A percentile compares a stretch with the other conserved stretches of the same genome.
These are phyloP conservation scores for Eptatretus atami DNA, from an alignment of 2,797 vertebrate species.

Conservation along the genomic window DNA sequence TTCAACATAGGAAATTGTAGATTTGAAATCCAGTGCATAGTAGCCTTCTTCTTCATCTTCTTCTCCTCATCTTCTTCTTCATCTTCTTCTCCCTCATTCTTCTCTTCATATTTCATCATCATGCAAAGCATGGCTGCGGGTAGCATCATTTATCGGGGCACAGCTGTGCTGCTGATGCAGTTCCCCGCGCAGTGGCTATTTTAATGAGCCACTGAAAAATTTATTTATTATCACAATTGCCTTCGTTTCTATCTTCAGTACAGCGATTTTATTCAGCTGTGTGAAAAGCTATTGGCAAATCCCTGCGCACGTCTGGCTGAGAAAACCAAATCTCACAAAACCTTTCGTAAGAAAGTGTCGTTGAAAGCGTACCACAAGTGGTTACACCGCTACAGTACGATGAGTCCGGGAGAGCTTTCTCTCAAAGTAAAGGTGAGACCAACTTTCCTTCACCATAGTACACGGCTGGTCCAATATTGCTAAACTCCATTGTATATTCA, in stretches of 20 bases:
- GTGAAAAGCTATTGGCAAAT: constrained; percentile 28
- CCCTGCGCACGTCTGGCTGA: constrained; percentile 17
- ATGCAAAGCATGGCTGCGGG: neutral
- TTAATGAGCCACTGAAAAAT: neutral
- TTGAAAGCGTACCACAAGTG: constrained; percentile 20
- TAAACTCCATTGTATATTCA: too few relatives aligned
- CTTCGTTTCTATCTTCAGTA: constrained; percentile 32
- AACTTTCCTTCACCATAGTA: too few relatives aligned
- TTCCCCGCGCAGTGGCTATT: neutral
- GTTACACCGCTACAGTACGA: constrained; percentile 26
- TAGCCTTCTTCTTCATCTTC: neutral
- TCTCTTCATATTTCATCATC: too few relatives aligned
- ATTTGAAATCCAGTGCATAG: neutral
- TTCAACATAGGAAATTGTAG: neutral
- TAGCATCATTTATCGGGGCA: too few relatives aligned
- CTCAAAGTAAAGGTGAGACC: constrained; percentile 28
- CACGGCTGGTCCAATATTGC: too few relatives aligned
- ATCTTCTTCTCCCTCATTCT: too few relatives aligned
- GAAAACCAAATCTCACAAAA: constrained; percentile 26
- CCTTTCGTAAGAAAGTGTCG: constrained; percentile 22
- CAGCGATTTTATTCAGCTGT: constrained; percentile 27
- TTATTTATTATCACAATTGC: too few relatives aligned
- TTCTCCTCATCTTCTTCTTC: too few relatives aligned
- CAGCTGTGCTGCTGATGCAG: too few relatives aligned
- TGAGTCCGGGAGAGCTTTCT: constrained; percentile 35